Conservation (phyloP, 1,140 invertebrate species). For the Drosophila truncata region DNA sequence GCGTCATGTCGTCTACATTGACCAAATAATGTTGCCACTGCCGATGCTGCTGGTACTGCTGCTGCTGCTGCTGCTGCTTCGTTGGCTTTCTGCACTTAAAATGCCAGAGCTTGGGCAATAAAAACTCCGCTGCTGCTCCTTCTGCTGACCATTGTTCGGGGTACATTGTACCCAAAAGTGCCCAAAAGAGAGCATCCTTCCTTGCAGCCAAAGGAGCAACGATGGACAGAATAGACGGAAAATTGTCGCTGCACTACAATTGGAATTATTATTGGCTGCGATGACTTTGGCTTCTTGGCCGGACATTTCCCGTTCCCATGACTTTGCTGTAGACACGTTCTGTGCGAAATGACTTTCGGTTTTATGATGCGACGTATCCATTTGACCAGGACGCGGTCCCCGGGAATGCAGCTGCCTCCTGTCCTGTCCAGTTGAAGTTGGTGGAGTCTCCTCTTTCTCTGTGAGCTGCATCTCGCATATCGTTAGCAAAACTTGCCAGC, state of each 20-base stretch:
- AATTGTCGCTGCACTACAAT: constrained; percentile 83
- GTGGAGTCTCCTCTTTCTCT: constrained; percentile 16
- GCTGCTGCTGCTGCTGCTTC: constrained; percentile 21
- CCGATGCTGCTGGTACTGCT: constrained; percentile 19
- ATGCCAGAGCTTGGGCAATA: constrained; percentile 74
- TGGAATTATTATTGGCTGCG: constrained; percentile 84
- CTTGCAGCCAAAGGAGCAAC: constrained; percentile 2
- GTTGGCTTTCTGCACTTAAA: constrained; percentile 71
- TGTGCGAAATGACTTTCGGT: constrained; percentile 82
- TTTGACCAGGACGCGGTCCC: constrained; percentile 63
- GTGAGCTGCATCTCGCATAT: constrained; percentile 74
- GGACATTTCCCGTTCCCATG: constrained; percentile 34
- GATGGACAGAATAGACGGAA: constrained; percentile 34
- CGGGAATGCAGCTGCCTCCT: constrained; percentile 33
- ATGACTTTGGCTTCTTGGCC: constrained; percentile 82
- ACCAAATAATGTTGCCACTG: constrained; percentile 78
- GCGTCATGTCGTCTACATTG: constrained; percentile 84
- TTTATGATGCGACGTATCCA: constrained; percentile 82
- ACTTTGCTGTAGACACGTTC: constrained; percentile 63
- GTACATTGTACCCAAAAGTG: constrained; percentile 78
- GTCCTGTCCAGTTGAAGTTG: constrained; percentile 6
- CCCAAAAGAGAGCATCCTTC: constrained; percentile 55
- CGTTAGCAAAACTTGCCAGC: constrained; percentile 79
- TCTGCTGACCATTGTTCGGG: constrained; percentile 76
- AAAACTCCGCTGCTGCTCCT: constrained; percentile 53